Evolutionary conservation across 53 echinoderm and acorn worm genomes (phyloP).

Genomic region (Echinarachnius parma): DNA sequence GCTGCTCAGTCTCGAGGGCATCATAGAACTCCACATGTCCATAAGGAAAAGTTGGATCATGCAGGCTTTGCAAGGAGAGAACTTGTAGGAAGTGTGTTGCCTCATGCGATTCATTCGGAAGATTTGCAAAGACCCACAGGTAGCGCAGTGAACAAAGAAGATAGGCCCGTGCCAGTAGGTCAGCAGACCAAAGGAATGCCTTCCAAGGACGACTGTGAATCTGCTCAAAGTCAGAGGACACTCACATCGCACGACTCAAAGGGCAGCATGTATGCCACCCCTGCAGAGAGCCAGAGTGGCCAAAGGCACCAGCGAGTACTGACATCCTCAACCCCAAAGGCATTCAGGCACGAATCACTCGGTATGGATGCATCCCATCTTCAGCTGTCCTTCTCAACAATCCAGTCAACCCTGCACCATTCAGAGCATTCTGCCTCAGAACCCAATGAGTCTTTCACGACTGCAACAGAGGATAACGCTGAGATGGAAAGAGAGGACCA

Average conservation of each 20-base stretch:
- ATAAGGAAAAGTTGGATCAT: constrained; percentile 29
- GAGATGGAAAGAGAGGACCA: neutral
- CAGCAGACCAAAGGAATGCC: neutral
- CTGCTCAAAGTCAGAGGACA: constrained; percentile 22
- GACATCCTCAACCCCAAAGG: constrained; percentile 37
- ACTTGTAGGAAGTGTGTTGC: neutral
- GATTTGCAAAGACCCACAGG: constrained; percentile 12
- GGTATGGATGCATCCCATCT: constrained; percentile 13
- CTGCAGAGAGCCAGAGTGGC: constrained; percentile 9
- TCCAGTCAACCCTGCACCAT: constrained; percentile 18
- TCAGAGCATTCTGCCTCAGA: neutral
- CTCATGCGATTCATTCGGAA: constrained; percentile 11
- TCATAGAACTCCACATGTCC: constrained; percentile 5
- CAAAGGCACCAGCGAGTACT: constrained; percentile 1
- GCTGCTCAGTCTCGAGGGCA: too few relatives aligned
- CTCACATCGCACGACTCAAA: constrained; percentile 3
- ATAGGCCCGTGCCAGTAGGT: neutral
- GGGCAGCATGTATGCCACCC: constrained; percentile 6
- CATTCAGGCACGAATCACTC: constrained; percentile 41
- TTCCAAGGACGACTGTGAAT: constrained; percentile 9
- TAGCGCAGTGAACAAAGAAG: neutral
- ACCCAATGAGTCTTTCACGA: constrained; percentile 9
- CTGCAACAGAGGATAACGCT: neutral
- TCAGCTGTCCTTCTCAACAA: constrained; percentile 35
- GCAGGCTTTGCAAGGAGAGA: constrained; percentile 13